Percentiles rank a stretch among this genome's conserved stretches.
phyloP scores from a whole-genome alignment of 23 tunicate genomes.

The Botrylloides violaceus region DNA sequence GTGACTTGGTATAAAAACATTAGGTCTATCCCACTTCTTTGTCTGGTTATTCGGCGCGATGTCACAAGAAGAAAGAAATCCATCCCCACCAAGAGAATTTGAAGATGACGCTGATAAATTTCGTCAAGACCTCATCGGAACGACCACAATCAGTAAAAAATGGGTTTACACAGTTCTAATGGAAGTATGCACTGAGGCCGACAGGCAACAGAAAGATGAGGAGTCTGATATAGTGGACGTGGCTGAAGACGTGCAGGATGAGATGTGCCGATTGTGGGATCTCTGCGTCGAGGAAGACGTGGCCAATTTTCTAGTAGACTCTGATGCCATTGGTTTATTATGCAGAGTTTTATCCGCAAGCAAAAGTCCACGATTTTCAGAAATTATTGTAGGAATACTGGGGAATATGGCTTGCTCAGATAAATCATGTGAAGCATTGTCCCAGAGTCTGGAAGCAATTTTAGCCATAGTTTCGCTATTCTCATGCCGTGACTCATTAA shows the following conservation, averaged over 20 bases:
- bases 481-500: slow-evolving; percentile 57
- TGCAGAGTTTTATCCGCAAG: slow-evolving; percentile 47
- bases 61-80: slow-evolving; percentile 73
- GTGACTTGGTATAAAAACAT: too few species aligned
- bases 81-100: slow-evolving; percentile 84
- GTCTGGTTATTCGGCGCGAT: too few species aligned
- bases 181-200: slow-evolving; percentile 70
- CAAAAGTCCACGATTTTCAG: slow-evolving; percentile 70
- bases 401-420: slow-evolving; percentile 75
- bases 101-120: slow-evolving; percentile 45
- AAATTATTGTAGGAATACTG: slow-evolving; percentile 64
- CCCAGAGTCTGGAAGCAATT: slow-evolving; percentile 19
- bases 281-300: slow-evolving; percentile 64
- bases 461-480: slow-evolving; percentile 46
- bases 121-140: slow-evolving; percentile 61
- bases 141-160: slow-evolving; percentile 75
- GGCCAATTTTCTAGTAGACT: slow-evolving; percentile 60
- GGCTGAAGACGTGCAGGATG: slow-evolving; percentile 59
- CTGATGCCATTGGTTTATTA: slow-evolving; percentile 46
- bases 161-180: slow-evolving; percentile 70
- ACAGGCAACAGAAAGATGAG: slow-evolving; percentile 30
- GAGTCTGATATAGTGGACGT: slow-evolving; percentile 43
- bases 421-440: slow-evolving; percentile 46
- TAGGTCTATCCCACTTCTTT: too few species aligned
- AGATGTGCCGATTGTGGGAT: slow-evolving; percentile 77